A percentile compares a stretch with the other conserved stretches of the same genome.
These are phyloP conservation scores for Caenorhabditis tropicalis DNA, from an alignment of 1,140 invertebrate genomes.

Conservation along the genomic window DNA sequence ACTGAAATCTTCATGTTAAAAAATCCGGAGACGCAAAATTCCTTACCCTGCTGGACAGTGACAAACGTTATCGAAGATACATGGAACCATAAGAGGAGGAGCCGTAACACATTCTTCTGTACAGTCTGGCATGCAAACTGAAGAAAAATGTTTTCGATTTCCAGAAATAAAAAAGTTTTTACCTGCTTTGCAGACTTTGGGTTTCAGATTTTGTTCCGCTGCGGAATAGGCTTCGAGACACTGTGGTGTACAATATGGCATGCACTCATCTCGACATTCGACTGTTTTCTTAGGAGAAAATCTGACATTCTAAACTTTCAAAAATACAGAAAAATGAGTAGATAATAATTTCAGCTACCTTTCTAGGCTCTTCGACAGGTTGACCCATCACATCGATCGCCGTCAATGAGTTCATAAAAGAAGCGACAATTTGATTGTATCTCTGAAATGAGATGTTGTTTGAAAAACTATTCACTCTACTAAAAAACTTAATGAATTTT, in stretches of 20 bases:
- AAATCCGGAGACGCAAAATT: not conserved
- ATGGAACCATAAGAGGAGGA: constrained; percentile 7
- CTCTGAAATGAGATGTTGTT: too few relatives aligned
- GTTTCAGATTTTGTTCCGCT: not conserved
- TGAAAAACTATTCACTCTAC: too few relatives aligned
- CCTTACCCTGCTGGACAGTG: constrained; percentile 11
- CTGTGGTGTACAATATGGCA: constrained; percentile 26
- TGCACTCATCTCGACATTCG: constrained; percentile 13
- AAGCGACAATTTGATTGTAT: constrained; percentile 24
- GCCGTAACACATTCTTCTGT: constrained; percentile 5
- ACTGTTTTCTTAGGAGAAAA: not conserved
- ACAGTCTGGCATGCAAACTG: constrained; percentile 20
- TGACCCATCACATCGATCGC: constrained; percentile 22
- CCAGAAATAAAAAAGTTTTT: too few relatives aligned
- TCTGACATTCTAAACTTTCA: not conserved
- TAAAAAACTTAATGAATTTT: too few relatives aligned
- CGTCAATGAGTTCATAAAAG: constrained; percentile 8
- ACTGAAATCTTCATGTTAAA: not conserved
- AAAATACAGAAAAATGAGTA: too few relatives aligned
- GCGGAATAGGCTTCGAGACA: constrained; percentile 2
- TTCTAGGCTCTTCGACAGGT: not conserved
- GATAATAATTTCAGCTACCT: too few relatives aligned
- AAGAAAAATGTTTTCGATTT: not conserved
- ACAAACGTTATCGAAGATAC: constrained; percentile 26
- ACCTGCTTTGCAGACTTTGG: constrained; percentile 20